Evolutionary conservation across 1,140 invertebrate genomes (phyloP), one percentile per base, ranked within the genome.

Genomic region (Panagrolaimus sp.): DNA sequence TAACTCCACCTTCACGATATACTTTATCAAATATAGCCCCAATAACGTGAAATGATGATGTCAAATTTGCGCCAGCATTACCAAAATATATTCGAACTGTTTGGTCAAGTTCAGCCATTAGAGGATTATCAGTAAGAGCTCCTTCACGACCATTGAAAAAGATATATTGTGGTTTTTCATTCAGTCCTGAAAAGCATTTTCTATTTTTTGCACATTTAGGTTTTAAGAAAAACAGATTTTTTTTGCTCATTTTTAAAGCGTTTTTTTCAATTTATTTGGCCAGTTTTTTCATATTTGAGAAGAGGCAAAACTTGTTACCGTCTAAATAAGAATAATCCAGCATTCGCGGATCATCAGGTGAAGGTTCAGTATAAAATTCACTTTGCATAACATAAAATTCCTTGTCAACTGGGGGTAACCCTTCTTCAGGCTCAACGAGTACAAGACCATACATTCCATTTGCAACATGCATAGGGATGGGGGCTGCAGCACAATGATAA

Each of bases 321-420:
- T 68, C 47, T 11, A 68, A 9, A 23, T 68, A 68, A n/a, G 67
- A 68, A 44, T 68, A 68, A 7, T 68, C 67, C 23, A 68, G 5
- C 43, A 68, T 23, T 68, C 63, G 27, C 66, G 51, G n/a, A 23
- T 68, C 63, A 0, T 66, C 65, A 46, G 27, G 4, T 45, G 64
- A 23, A n/a, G 67, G 67, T 45, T 69, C 62, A 25, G 65, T 42
- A 46, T 69, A 67, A 23, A 69, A 69, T 45, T 69, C 67, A 45
- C 67, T 69, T 45, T 69, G 67, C 67, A 69, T 64, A 5, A 69
- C 65, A 43, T 69, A 69, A 67, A 69, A 69, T 43, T 69, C 67
- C 38, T 61, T 47, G 31, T 69, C 67, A 13, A 69, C 67, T 23
- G 65, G 62, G 5, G 67, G 67, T 25, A 69, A 38, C 9, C 65